Evolutionary conservation across 1,140 invertebrate genomes (phyloP).

Genomic region (Tribolium madens): DNA sequence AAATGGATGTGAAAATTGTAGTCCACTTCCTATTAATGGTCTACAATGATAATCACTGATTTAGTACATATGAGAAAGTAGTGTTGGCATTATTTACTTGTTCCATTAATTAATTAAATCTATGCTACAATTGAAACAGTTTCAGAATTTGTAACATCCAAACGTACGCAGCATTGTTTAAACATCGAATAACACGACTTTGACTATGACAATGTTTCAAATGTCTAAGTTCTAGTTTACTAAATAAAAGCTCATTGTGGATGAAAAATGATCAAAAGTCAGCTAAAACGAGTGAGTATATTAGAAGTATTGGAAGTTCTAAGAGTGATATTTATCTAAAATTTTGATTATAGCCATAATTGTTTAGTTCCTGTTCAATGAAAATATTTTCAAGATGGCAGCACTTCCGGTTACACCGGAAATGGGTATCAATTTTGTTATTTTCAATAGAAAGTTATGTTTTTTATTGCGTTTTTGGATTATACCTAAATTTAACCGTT

Average conservation of each 20-base stretch:
- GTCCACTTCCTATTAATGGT: not conserved
- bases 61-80: not conserved
- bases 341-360: too few species aligned
- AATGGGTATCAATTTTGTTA: too few species aligned
- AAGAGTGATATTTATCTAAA: too few species aligned
- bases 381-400: too few species aligned
- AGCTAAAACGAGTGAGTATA: too few species aligned
- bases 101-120: not conserved
- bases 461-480: too few species aligned
- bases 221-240: not conserved
- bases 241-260: not conserved
- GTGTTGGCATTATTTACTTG: not conserved
- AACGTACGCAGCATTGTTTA: not conserved
- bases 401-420: too few species aligned
- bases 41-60: not conserved
- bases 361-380: too few species aligned
- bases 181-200: not conserved
- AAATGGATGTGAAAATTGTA: not conserved
- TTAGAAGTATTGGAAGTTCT: too few species aligned
- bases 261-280: too few species aligned
- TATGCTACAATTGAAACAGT: not conserved
- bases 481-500: too few species aligned
- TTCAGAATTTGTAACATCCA: not conserved
- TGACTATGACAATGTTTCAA: not conserved
- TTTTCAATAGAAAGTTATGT: too few species aligned